These are phyloP conservation scores for Aegotheles bennettii DNA, from an alignment of 2,113 vertebrate species.

Conservation along the genomic window DNA sequence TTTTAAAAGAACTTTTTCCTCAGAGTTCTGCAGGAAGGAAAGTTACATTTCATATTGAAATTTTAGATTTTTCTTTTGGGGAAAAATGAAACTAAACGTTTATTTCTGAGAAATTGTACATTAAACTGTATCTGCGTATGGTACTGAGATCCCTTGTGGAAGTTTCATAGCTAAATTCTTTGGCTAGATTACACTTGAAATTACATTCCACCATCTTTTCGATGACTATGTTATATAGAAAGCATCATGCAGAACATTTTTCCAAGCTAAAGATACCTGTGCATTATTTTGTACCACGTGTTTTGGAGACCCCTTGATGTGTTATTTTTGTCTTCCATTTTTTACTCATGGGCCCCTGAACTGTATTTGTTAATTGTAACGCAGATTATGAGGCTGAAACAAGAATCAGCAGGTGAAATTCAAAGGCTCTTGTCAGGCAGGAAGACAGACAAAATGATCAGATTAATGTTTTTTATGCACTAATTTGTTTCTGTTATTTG, in stretches of 20 bases:
- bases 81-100: neutral
- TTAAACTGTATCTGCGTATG: neutral
- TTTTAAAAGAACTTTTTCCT: neutral
- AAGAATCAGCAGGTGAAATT: neutral
- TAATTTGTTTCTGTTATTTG: neutral
- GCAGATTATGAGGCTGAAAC: neutral
- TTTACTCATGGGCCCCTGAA: neutral
- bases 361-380: neutral
- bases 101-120: neutral
- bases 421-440: neutral
- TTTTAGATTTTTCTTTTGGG: neutral
- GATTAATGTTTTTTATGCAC: neutral
- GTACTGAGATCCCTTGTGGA: neutral
- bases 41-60: neutral
- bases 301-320: neutral
- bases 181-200: neutral
- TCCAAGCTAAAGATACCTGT: neutral
- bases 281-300: neutral
- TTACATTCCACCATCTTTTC: neutral
- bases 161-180: neutral
- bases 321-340: neutral
- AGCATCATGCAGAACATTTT: neutral
- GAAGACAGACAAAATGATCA: neutral
- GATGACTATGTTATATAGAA: neutral
- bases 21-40: neutral